Base-by-base conservation (phyloP, 2,113 vertebrate genomes). In the Thryonomys swinderianus region DNA sequence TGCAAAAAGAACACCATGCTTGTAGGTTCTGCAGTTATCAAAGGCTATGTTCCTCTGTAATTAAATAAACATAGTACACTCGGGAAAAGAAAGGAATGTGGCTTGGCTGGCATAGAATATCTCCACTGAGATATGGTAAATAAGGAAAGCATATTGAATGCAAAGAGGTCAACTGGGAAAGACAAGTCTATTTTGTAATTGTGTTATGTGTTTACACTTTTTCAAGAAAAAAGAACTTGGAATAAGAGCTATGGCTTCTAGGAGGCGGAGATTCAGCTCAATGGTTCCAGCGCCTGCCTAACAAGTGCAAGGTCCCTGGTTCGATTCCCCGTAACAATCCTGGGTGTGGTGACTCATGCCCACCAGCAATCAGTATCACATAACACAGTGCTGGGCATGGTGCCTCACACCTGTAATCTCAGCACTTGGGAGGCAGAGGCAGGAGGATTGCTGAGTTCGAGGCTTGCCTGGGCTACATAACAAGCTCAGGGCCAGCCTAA, bases 141-240 rank as follows among this genome's bases (percentile, higher is more conserved):
- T 74, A 42, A 85, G 12, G 53, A 27, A 84, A 66, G 16, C 8
- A 0, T 64, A 32, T 48, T n/a, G 42, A 62, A 55, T 17, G 13
- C 57, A 83, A 18, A 57, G 37, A 48, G 80, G 3, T 51, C n/a
- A 61, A n/a, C 0, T 37, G 45, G 18, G 81, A 13, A 91, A 64
- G 37, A 37, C 51, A 11, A 79, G 30, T 53, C 66, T 14, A 27
- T 34, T 42, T 51, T 61, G 20, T 12, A 14, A 76, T 57, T 85
- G 79, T 81, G 13, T 27, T n/a, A 12, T 34, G 9, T n/a, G 6
- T 30, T 67, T 55, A 23, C 11, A n/a, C 82, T 76, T 83, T 42
- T 95, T 37, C 45, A 71, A 71, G 90, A 93, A 85, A 71, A 93
- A 89, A 85, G 67, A 51, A 40, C 25, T 86, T 48, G 37, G 25